Conservation (phyloP, 2,797 vertebrate species). For the Lindbergichthys nudifrons region DNA sequence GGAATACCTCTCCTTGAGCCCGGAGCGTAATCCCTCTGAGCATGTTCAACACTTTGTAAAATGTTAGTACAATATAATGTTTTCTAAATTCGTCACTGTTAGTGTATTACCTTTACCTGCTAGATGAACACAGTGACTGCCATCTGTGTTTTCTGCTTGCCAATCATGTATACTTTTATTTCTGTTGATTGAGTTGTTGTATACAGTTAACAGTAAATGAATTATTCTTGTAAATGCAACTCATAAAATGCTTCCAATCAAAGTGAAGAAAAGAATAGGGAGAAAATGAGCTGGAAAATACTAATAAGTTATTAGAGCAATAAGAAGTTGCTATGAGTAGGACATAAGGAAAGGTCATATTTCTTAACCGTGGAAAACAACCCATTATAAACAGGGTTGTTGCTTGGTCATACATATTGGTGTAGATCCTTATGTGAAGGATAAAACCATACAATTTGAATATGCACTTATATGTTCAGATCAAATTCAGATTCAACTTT, state of each 20-base stretch:
- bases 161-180: background rate
- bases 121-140: background rate
- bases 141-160: background rate
- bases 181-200: background rate
- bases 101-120: background rate
- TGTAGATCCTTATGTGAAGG: background rate
- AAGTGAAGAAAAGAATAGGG: background rate
- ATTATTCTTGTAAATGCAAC: background rate
- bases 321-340: background rate
- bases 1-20: constrained; percentile 28
- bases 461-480: background rate
- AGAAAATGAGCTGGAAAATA: background rate
- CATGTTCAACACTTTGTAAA: background rate
- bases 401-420: background rate
- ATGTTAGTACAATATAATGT: constrained; percentile 1
- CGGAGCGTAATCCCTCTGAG: background rate
- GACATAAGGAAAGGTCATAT: background rate
- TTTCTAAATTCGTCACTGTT: background rate
- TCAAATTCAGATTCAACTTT: too few species aligned
- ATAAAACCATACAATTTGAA: background rate
- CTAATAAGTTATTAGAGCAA: background rate
- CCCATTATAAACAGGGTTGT: background rate
- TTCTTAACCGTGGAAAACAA: background rate
- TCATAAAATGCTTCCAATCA: background rate
- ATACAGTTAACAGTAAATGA: background rate